Evolutionary conservation across 2,113 vertebrate species (phyloP).

Genomic region (Lophius piscatorius): DNA sequence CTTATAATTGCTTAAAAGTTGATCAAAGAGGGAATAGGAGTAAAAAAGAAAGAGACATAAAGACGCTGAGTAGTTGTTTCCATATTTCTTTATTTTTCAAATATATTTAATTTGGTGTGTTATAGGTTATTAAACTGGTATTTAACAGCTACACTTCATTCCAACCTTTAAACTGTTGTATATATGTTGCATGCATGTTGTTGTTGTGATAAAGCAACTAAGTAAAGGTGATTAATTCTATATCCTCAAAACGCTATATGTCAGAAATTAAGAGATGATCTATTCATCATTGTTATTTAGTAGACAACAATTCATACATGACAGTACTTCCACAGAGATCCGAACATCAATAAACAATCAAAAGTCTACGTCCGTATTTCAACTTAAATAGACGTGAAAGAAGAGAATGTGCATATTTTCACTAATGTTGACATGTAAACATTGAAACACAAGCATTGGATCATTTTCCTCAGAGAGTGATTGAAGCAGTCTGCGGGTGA

Average conservation of each 20-base stretch:
- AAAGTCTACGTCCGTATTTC: constrained; percentile 51
- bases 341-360: constrained; percentile 42
- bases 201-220: constrained; percentile 64
- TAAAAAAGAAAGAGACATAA: background rate
- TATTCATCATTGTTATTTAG: constrained; percentile 40
- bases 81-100: constrained; percentile 64
- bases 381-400: constrained; percentile 58
- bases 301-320: constrained; percentile 47
- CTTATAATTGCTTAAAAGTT: too few species aligned
- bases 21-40: too few species aligned
- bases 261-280: constrained; percentile 44
- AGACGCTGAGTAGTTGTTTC: constrained; percentile 8
- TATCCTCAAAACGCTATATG: constrained; percentile 47
- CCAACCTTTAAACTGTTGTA: constrained; percentile 31
- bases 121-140: constrained; percentile 55
- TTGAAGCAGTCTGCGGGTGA: constrained; percentile 52
- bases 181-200: constrained; percentile 34
- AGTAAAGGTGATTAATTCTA: constrained; percentile 47
- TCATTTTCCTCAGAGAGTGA: constrained; percentile 50
- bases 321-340: constrained; percentile 53
- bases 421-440: constrained; percentile 81
- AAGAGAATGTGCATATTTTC: constrained; percentile 72
- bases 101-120: constrained; percentile 58
- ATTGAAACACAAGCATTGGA: constrained; percentile 69
- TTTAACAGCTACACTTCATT: constrained; percentile 54